Evolutionary conservation across 2,797 vertebrate genomes (phyloP).

Genomic region (Remorina albescens): DNA sequence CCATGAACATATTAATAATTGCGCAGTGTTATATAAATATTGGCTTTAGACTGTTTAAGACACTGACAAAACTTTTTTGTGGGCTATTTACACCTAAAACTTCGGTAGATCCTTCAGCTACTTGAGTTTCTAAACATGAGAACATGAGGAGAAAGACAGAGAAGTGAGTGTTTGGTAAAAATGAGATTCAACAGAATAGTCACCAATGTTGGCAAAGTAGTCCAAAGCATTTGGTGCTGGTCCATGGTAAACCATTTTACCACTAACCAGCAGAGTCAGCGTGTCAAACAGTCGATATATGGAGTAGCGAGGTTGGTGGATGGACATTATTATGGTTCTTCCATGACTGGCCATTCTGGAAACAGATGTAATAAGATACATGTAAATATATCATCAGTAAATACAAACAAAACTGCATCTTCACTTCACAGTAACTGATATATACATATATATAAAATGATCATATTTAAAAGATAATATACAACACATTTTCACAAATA

Average conservation of each 20-base stretch:
- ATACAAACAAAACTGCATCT: conserved; percentile 2
- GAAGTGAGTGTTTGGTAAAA: not conserved
- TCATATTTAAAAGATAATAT: not conserved
- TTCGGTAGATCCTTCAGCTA: too few relatives aligned
- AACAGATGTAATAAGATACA: conserved; percentile 15
- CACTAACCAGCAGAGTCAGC: conserved; percentile 89
- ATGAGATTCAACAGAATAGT: conserved; percentile 9
- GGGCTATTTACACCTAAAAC: not conserved
- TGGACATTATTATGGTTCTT: conserved; percentile 94
- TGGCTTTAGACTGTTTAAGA: not conserved
- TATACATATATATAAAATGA: too few relatives aligned
- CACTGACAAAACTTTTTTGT: not conserved
- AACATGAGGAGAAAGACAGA: not conserved
- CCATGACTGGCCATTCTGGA: conserved; percentile 91
- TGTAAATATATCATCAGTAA: not conserved
- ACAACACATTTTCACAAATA: not conserved
- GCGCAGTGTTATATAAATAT: not conserved
- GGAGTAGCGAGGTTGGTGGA: conserved; percentile 95
- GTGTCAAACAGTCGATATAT: conserved; percentile 94
- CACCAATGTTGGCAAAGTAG: conserved; percentile 90
- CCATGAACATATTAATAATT: not conserved
- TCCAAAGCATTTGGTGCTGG: conserved; percentile 84
- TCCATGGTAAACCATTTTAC: conserved; percentile 91
- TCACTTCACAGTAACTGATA: not conserved
- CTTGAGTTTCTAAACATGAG: too few relatives aligned